Percentiles rank a stretch among this genome's conserved stretches.
These are phyloP conservation scores for Drosophila kanekoi DNA, from an alignment of 2,888 invertebrate genomes.

Conservation along the genomic window DNA sequence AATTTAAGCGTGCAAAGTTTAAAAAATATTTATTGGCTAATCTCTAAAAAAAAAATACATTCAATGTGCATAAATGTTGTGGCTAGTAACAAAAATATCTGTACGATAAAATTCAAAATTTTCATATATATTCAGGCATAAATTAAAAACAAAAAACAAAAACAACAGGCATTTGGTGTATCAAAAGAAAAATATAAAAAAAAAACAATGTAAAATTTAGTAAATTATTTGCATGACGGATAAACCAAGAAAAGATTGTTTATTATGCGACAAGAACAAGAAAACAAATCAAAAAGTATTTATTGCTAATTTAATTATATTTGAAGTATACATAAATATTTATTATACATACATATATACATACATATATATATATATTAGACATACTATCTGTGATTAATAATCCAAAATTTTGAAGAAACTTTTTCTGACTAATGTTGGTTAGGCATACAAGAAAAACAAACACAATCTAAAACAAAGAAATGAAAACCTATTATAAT, in stretches of 20 bases:
- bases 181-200: constrained; percentile 22
- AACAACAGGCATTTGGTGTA: constrained; percentile 52
- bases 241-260: constrained; percentile 49
- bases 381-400: constrained; percentile 86
- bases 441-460: constrained; percentile 65
- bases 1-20: constrained; percentile 47
- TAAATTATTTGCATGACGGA: constrained; percentile 59
- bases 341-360: constrained; percentile 76
- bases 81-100: constrained; percentile 58
- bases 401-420: constrained; percentile 86
- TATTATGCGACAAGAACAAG: constrained; percentile 49
- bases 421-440: constrained; percentile 84
- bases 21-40: constrained; percentile 64
- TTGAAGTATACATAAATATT: constrained; percentile 80
- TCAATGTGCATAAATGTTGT: constrained; percentile 77
- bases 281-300: constrained; percentile 72
- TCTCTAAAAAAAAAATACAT: constrained; percentile 64
- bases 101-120: constrained; percentile 48
- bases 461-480: constrained; percentile 57
- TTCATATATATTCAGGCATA: constrained; percentile 48
- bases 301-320: constrained; percentile 81
- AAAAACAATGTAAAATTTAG: constrained; percentile 46
- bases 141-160: constrained; percentile 20
- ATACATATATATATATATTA: constrained; percentile 81
- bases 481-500: constrained; percentile 56